Evolutionary conservation across 2,113 vertebrate species (phyloP), one percentile per base, ranked within the genome.

Genomic region (Indri indri): DNA sequence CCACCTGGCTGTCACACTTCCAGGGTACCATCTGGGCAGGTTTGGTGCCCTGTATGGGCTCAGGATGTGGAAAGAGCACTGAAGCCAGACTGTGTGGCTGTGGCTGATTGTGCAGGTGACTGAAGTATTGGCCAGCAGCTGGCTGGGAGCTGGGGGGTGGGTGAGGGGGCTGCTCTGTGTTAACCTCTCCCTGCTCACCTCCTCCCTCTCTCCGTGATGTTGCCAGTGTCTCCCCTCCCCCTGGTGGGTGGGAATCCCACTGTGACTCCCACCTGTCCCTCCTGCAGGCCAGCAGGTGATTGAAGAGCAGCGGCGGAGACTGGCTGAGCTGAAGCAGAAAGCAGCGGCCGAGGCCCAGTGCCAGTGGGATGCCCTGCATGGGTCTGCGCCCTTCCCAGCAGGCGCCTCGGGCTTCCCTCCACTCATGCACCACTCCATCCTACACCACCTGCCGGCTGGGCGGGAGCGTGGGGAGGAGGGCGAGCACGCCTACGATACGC

Each of bases 291-390:
- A 99, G 90, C 99, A 99, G 98, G 99, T 99, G 94, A 99, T 99
- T 0, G 99, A 99, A 81, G 99, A 99, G 97, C 99, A 99, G 98
- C 98, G 99, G 12, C 98, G 99, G 25, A 99, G 99, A 1, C 98
- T 99, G 70, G 99, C 99, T 0, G 99, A 99, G 98, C 98, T 99
- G 96, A 99, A 99, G 97, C 99, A 99, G 98, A 99, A 99, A 45
- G 99, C 99, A 0, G 99, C 99, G 0, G 99, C 98, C 0, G 99
- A 99, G 98, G 99, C 99, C 0, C 99, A 99, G 98, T 99, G 99
- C 66, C 99, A 99, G 98, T 99, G 99, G 99, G 99, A 99, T 54
- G 99, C 99, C 59, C 98, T 99, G 87, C 99, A 98, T 0, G 98
- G 98, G 96, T 98, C 98, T 25, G 88, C 97, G 2, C 98, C 98